Evolutionary conservation across 2,797 vertebrate genomes (phyloP).

Genomic region (Rhabdomys pumilio): DNA sequence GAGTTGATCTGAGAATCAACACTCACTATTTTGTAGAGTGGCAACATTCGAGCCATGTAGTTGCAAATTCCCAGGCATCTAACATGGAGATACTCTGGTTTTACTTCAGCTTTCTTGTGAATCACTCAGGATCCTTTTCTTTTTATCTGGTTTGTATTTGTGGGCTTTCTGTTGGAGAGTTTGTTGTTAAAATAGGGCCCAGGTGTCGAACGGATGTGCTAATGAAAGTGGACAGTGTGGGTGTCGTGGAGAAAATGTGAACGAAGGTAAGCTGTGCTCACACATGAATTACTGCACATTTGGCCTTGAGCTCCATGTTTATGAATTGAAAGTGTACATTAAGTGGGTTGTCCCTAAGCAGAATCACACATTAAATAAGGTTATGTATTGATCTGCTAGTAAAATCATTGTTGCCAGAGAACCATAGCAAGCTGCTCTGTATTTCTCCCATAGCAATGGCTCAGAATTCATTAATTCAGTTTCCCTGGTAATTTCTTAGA

Average conservation of each 20-base stretch:
- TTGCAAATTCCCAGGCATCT: too few species aligned
- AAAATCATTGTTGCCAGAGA: not conserved
- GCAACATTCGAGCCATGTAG: accelerated
- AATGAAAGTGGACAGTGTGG: not conserved
- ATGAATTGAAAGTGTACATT: not conserved
- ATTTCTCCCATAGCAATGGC: not conserved
- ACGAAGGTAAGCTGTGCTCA: not conserved
- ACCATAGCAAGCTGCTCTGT: not conserved
- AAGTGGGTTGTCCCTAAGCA: not conserved
- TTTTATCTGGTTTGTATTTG: not conserved
- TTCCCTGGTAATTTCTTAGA: not conserved
- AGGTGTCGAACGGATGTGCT: not conserved
- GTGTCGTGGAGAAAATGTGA: not conserved
- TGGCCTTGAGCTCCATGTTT: not conserved
- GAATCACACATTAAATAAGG: not conserved
- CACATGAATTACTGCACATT: not conserved
- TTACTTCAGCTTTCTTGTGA: not conserved
- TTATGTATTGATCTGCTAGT: not conserved
- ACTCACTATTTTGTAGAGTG: not conserved
- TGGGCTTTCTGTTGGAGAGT: not conserved
- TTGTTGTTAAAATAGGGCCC: not conserved
- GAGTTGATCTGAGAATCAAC: too few species aligned
- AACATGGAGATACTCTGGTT: not conserved
- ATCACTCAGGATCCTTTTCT: not conserved
- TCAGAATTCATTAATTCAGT: not conserved